A percentile compares a stretch with the other conserved stretches of the same genome.
Conservation (phyloP, 92 coral and sea anemone species). For the Epizoanthus illoricatus region DNA sequence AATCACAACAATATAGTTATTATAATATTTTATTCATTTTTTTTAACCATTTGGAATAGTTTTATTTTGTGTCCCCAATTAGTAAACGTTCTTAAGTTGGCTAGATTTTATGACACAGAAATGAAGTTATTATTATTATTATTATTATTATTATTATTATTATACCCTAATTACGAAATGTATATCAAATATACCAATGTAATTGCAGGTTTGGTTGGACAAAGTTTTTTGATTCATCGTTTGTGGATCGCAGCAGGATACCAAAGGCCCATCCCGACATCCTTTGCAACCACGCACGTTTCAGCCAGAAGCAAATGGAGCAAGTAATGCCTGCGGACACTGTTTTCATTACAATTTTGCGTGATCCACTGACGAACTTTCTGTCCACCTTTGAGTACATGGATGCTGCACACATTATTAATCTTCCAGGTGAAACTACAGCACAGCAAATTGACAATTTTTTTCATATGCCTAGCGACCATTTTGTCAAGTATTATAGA, state of each 20-base stretch:
- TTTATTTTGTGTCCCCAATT: no score
- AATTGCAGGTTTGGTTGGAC: conserved; percentile 36
- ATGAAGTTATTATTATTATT: no score
- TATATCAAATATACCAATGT: neutral
- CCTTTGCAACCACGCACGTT: conserved; percentile 86
- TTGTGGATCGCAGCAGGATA: neutral
- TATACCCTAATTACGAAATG: neutral
- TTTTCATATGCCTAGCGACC: conserved; percentile 61
- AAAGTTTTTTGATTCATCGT: neutral
- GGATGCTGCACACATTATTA: conserved; percentile 67
- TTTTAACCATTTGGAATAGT: no score
- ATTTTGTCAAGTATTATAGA: conserved; percentile 58
- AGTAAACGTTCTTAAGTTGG: no score
- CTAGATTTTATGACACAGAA: no score
- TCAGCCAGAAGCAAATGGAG: conserved; percentile 66
- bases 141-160: no score
- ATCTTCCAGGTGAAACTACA: conserved; percentile 1
- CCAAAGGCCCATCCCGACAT: conserved; percentile 65
- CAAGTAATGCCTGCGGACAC: conserved; percentile 82
- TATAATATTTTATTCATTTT: no score
- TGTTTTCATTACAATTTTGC: conserved; percentile 80
- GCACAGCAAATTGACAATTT: conserved; percentile 63
- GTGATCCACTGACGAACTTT: conserved; percentile 84
- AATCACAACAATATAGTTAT: no score
- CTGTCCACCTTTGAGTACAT: conserved; percentile 83